Evolutionary conservation across 1,140 invertebrate genomes (phyloP).

Genomic region (Pectinophora gossypiella): DNA sequence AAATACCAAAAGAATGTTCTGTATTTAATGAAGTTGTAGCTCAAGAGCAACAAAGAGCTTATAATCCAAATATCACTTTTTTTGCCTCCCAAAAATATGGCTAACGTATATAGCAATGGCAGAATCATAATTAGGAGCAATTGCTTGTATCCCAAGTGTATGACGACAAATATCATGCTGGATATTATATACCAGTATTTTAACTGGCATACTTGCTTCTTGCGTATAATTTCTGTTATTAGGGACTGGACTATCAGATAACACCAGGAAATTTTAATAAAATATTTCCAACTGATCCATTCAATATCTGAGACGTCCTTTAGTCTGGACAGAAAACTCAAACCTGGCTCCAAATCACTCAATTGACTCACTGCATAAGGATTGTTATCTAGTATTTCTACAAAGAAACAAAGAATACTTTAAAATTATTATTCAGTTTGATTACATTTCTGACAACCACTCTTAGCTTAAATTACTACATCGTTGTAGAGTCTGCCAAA

Average conservation of each 20-base stretch:
- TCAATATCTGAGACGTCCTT: conserved; percentile 71
- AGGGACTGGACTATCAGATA: conserved; percentile 53
- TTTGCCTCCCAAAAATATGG: conserved; percentile 45
- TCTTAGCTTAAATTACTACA: too few species aligned
- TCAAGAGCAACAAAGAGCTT: conserved; percentile 43
- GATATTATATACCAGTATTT: conserved; percentile 65
- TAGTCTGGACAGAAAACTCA: conserved; percentile 43
- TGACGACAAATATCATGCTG: conserved; percentile 47
- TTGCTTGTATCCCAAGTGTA: conserved; percentile 47
- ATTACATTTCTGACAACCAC: too few species aligned
- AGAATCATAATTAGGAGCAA: conserved; percentile 48
- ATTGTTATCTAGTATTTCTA: conserved; percentile 44
- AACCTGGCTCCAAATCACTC: conserved; percentile 53
- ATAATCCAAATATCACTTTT: conserved; percentile 54
- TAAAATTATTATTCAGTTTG: too few species aligned
- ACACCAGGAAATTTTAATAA: conserved; percentile 44
- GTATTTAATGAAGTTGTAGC: conserved; percentile 63
- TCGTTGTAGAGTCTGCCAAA: too few species aligned
- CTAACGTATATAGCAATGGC: conserved; percentile 50
- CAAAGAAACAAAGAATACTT: conserved; percentile 20
- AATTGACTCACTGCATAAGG: conserved; percentile 24
- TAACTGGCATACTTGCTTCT: conserved; percentile 20
- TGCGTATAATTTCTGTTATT: conserved; percentile 53
- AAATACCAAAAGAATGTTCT: conserved; percentile 57
- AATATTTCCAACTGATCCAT: conserved; percentile 69